Percentiles rank a stretch among this genome's conserved stretches.
Conservation (phyloP, 2,113 vertebrate genomes). For the Oreochromis tanganicae region DNA sequence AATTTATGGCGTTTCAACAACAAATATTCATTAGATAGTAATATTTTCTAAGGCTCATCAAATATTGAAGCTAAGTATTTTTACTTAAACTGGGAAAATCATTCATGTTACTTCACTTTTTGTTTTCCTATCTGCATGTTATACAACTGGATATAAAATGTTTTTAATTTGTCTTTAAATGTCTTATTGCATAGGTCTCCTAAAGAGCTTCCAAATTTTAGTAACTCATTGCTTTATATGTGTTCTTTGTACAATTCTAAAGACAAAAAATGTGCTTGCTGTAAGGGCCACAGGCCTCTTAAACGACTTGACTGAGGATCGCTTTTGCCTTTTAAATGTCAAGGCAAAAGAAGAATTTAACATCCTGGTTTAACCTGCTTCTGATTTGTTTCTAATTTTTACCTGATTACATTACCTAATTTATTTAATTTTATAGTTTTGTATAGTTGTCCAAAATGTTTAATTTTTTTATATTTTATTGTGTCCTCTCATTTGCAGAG, state of each 20-base stretch:
- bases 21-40: not conserved
- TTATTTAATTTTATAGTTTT: not conserved
- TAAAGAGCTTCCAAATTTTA: not conserved
- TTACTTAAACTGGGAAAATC: not conserved
- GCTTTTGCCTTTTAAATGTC: not conserved
- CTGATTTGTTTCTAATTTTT: not conserved
- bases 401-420: not conserved
- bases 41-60: not conserved
- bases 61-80: not conserved
- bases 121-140: not conserved
- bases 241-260: not conserved
- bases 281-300: not conserved
- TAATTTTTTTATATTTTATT: not conserved
- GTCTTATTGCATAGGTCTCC: not conserved
- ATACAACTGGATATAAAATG: not conserved
- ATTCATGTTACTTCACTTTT: not conserved
- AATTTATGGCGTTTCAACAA: not conserved
- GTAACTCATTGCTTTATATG: not conserved
- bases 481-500: constrained; percentile 58
- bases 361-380: not conserved
- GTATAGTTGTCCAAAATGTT: not conserved
- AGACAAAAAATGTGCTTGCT: not conserved
- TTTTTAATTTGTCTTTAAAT: not conserved
- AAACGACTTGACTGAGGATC: not conserved
- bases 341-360: not conserved